Evolutionary conservation across 1,140 invertebrate species (phyloP), one percentile per base, ranked within the genome.

Genomic region (Megalopta genalis): DNA sequence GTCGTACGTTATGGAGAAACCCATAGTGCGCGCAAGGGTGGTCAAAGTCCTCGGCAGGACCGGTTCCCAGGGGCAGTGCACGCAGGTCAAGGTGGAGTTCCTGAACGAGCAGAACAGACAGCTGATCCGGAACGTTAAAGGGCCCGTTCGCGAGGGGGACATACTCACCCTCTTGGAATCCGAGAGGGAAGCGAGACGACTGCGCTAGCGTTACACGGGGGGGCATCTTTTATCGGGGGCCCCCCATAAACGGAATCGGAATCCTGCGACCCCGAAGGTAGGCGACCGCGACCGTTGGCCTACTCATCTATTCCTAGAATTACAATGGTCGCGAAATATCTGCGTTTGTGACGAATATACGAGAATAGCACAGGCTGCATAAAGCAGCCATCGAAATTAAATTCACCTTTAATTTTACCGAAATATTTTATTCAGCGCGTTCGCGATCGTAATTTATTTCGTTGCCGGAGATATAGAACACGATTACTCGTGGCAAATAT

Each of bases 61-160:
- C 78, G 99, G 99, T 57, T 99, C 98, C 79, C 99, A 99, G 92
- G 99, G 99, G 90, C 99, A 99, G 91, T 99, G 99, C 97, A 99
- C 99, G n/a, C 99, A 99, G 94, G 99, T 99, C 12, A 98, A 99
- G 93, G 99, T 99, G 7, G 99, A 99, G 93, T 99, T 99, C 93
- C 94, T 99, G 81, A 98, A 98, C 86, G 99, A 99, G 90, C 96
- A 97, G 90, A 99, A 99, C 92, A 96, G 99, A 89, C 98, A 99
- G 90, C 99, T 99, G 91, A 99, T 99, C 93, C 95, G 99, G 76
- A 99, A 99, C 93, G 99, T 99, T 5, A 99, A 99, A 93, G 99
- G 99, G 85, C 99, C 99, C 25, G 99, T 99, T 4, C 95, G 99
- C 86, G 99, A 99, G 94, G 99, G 98, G 66, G 99, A 99, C 90